These are phyloP conservation scores for Clupea harengus DNA, from an alignment of 2,113 vertebrate genomes.

Conservation along the genomic window DNA sequence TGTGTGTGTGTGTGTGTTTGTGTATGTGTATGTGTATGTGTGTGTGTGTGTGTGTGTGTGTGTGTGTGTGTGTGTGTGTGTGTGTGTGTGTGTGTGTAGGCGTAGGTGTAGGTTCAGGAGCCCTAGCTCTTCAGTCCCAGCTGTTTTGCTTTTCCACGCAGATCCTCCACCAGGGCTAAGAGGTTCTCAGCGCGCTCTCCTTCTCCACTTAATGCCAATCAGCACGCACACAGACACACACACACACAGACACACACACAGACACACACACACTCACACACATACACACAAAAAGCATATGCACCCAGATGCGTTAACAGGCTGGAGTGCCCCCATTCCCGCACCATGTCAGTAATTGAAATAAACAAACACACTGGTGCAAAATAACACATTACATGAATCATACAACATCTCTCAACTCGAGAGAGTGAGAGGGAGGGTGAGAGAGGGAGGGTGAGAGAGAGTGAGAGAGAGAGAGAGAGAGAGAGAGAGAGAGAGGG, in stretches of 20 bases:
- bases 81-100: constrained; percentile 4
- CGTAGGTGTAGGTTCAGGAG: not conserved
- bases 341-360: constrained; percentile 39
- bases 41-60: not conserved
- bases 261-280: not conserved
- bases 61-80: not conserved
- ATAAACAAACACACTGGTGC: constrained; percentile 37
- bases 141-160: constrained; percentile 3
- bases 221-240: constrained; percentile 20
- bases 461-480: not conserved
- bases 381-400: constrained; percentile 26
- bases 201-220: constrained; percentile 43
- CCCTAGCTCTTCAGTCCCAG: not conserved
- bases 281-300: constrained; percentile 20
- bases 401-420: constrained; percentile 24
- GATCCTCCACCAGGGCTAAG: constrained; percentile 4
- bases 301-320: constrained; percentile 37
- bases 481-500: not conserved
- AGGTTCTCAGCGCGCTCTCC: constrained; percentile 27
- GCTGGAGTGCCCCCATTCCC: constrained; percentile 20
- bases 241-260: constrained; percentile 1
- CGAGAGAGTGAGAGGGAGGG: not conserved
- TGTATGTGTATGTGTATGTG: not conserved
- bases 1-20: not conserved
- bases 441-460: not conserved